Conservation (phyloP, 2,888 invertebrate species). For the Drosophila borborema region DNA sequence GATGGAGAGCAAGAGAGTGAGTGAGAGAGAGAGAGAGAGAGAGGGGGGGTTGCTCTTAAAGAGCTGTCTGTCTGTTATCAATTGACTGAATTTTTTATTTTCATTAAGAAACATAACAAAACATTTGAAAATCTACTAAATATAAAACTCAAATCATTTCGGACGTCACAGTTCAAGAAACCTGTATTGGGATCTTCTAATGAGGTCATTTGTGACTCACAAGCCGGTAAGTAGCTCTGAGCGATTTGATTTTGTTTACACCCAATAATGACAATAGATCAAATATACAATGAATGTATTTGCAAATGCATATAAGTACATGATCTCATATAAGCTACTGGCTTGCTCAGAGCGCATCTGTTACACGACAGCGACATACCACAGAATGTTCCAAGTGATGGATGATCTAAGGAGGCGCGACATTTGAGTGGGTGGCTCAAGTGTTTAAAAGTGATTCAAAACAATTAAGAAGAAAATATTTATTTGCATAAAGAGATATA, state of each 20-base stretch:
- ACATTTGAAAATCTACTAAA: constrained; percentile 13
- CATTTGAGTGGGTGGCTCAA: constrained; percentile 40
- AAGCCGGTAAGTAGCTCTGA: constrained; percentile 44
- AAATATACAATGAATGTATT: constrained; percentile 33
- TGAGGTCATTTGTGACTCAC: constrained; percentile 69
- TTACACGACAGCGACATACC: constrained; percentile 45
- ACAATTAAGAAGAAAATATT: constrained; percentile 51
- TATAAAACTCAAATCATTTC: constrained; percentile 22
- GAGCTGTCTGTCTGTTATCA: constrained; percentile 29
- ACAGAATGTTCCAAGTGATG: background rate
- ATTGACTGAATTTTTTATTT: constrained; percentile 4
- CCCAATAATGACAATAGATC: constrained; percentile 51
- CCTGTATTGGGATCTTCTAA: constrained; percentile 39
- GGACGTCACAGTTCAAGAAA: constrained; percentile 57
- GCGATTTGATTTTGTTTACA: constrained; percentile 50
- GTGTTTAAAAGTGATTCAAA: constrained; percentile 60
- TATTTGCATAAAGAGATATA: constrained; percentile 8
- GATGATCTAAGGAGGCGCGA: constrained; percentile 19
- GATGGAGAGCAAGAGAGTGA: background rate
- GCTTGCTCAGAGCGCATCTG: constrained; percentile 2
- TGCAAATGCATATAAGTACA: constrained; percentile 18
- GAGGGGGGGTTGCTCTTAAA: background rate
- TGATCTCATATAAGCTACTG: constrained; percentile 52
- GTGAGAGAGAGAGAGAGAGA: constrained; percentile 13
- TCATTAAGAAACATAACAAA: constrained; percentile 23